Evolutionary conservation across 2,113 vertebrate genomes (phyloP).

Genomic region (Ranitomeya variabilis): DNA sequence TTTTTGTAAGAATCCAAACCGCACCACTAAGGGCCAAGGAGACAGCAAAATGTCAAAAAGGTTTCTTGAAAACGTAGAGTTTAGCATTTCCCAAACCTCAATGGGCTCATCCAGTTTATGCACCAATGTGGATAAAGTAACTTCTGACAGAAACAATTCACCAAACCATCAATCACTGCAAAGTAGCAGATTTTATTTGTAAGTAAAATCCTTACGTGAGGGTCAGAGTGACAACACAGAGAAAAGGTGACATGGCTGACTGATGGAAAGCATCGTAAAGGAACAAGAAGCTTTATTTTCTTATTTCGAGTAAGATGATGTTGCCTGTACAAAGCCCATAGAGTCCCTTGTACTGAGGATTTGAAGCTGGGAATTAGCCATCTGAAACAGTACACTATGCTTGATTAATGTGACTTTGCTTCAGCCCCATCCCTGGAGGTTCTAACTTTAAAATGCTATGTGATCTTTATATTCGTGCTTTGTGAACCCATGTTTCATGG

Average conservation of each 20-base stretch:
- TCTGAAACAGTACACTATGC: constrained; percentile 23
- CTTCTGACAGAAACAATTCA: constrained; percentile 45
- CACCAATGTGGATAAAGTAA: constrained; percentile 20
- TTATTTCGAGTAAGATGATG: background rate
- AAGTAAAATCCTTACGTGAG: constrained; percentile 48
- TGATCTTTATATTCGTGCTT: constrained; percentile 39
- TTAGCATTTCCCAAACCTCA: constrained; percentile 52
- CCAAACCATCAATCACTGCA: constrained; percentile 44
- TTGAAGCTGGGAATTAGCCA: constrained; percentile 27
- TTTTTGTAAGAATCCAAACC: constrained; percentile 22
- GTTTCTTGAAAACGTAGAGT: constrained; percentile 31
- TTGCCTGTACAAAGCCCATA: background rate
- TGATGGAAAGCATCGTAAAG: constrained; percentile 20
- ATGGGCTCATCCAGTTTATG: constrained; percentile 8
- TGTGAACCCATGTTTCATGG: constrained; percentile 41
- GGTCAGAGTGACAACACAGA: constrained; percentile 23
- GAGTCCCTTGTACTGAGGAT: constrained; percentile 24
- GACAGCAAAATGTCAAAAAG: constrained; percentile 34
- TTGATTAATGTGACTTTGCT: constrained; percentile 41
- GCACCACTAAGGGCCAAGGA: constrained; percentile 9
- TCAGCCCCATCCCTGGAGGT: constrained; percentile 32
- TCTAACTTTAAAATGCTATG: constrained; percentile 40
- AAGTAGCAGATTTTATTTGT: constrained; percentile 47
- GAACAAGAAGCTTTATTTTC: constrained; percentile 5
- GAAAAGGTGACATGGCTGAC: constrained; percentile 22